phyloP scores from a whole-genome alignment of 1,140 invertebrate species.

The Ceratitis capitata region DNA sequence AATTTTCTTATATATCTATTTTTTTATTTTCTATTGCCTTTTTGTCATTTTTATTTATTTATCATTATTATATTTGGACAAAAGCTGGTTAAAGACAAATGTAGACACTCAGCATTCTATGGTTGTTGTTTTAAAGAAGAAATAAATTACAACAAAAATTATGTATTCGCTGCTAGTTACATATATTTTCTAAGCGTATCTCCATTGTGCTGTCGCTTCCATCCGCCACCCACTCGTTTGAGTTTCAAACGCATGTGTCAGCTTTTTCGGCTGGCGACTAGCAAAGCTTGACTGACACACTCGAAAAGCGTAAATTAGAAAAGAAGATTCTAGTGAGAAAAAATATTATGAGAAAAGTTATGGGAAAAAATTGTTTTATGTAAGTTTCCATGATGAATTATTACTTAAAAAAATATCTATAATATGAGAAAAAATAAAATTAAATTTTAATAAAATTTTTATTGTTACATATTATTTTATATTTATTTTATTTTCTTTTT shows the following conservation, averaged over 20 bases:
- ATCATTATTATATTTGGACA: too few relatives aligned
- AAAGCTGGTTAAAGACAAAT: too few relatives aligned
- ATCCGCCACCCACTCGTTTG: slow-evolving; percentile 27
- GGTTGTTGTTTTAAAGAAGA: too few relatives aligned
- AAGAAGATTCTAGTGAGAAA: background rate
- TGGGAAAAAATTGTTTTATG: background rate
- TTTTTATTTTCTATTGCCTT: background rate
- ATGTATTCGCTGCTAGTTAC: too few relatives aligned
- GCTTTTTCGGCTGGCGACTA: background rate
- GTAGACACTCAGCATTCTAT: too few relatives aligned
- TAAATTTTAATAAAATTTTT: too few relatives aligned
- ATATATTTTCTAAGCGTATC: background rate
- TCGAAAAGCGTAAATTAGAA: background rate
- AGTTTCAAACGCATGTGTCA: background rate
- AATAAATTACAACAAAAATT: too few relatives aligned
- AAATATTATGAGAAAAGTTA: background rate
- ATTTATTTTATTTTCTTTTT: too few relatives aligned
- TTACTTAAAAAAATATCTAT: too few relatives aligned
- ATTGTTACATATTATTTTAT: too few relatives aligned
- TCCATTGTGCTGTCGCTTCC: background rate
- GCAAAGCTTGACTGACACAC: background rate
- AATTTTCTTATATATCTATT: background rate
- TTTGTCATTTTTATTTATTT: too few relatives aligned
- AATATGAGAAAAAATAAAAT: too few relatives aligned
- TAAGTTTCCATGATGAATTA: background rate